Evolutionary conservation across 2,888 invertebrate species (phyloP).

Genomic region (Plagiodera versicolora): DNA sequence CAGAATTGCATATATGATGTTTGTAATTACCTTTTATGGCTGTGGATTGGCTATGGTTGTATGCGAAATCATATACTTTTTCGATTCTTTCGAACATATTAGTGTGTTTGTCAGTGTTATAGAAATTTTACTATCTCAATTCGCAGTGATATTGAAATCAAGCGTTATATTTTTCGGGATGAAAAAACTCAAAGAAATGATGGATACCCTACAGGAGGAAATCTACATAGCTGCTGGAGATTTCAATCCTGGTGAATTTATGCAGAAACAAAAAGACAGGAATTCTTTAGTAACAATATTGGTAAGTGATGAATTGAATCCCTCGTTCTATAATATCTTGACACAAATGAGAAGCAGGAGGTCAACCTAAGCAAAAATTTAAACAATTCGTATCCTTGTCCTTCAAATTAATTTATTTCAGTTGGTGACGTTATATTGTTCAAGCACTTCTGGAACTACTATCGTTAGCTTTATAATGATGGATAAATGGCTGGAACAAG

Average conservation of each 20-base stretch:
- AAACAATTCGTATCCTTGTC: too few relatives aligned
- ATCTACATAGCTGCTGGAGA: too few relatives aligned
- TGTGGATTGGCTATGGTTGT: neutral
- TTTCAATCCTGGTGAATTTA: neutral
- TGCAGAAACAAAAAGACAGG: neutral
- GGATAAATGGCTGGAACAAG: conserved; percentile 18
- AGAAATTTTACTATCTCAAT: conserved; percentile 33
- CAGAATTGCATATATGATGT: neutral
- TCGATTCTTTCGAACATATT: conserved; percentile 3
- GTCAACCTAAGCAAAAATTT: too few relatives aligned
- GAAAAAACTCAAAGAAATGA: neutral
- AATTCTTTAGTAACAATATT: neutral
- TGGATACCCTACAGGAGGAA: neutral
- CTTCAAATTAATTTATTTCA: conserved; percentile 1
- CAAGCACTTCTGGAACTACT: too few relatives aligned
- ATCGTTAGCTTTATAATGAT: neutral
- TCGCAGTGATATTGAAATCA: conserved; percentile 29
- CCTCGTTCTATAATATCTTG: too few relatives aligned
- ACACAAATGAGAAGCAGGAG: too few relatives aligned
- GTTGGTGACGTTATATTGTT: too few relatives aligned
- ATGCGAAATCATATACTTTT: conserved; percentile 11
- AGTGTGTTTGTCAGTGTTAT: conserved; percentile 24
- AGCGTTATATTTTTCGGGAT: conserved; percentile 19
- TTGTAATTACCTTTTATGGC: neutral
- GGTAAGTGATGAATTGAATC: conserved; percentile 3